Base-by-base conservation (phyloP, 2,113 vertebrate species). In the Panthera leo region DNA sequence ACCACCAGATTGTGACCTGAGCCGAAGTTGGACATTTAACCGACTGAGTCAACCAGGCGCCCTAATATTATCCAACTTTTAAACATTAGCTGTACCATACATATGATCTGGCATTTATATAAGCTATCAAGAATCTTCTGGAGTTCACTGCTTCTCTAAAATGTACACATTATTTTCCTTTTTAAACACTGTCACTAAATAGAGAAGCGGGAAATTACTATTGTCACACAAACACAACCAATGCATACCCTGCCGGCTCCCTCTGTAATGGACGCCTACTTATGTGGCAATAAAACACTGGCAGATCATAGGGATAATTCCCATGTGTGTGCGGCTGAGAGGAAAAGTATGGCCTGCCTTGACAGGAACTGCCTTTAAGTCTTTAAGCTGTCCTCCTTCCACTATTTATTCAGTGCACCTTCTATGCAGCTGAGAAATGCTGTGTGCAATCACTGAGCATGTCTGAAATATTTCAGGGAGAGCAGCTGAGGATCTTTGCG, bases 191-290 rank as follows among this genome's bases (percentile, higher is more conserved):
- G 80, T 86, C 95, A 92, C 73, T 96, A 94, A 95, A 89, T 16
- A 34, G 61, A 96, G 34, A 94, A 58, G 95, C 21, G 80, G 91
- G n/a, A 96, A 97, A 97, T 97, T 98, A 97, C 90, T 95, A 91
- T 39, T 94, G 73, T 51, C 90, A 97, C 96, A 94, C 15, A 89
- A 97, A 95, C 6, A 29, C 31, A 93, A 75, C 55, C 82, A 89
- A 45, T 92, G 61, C 91, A 48, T 53, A 45, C 21, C 63, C 7
- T 67, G 23, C 42, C 34, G 61, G 90, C 65, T 63, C 94, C 68
- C 63, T 51, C 76, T 89, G 65, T 34, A n/a, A 95, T 16, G 39
- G 76, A 61, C 90, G 79, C 58, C 83, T 95, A 97, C 94, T 96
- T 84, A 10, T 0, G 51, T 5, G 51, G 83, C 61, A 96, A 63